A percentile compares a stretch with the other conserved stretches of the same genome.
Conservation (phyloP, 2,797 vertebrate genomes). For the Pangasius djambal region DNA sequence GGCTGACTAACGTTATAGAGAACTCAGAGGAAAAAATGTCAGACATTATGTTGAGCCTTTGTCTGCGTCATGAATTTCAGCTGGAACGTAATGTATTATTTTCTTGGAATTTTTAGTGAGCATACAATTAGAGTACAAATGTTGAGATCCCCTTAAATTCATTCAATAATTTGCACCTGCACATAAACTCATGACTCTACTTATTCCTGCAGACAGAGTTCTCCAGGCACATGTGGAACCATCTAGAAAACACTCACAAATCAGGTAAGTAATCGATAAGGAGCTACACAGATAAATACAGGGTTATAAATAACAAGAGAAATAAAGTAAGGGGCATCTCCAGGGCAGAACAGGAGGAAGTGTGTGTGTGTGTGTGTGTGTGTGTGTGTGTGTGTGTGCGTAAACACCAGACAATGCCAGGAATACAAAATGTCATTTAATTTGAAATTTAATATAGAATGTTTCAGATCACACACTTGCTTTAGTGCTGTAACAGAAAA, state of each 20-base stretch:
- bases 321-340: neutral
- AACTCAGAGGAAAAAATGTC: neutral
- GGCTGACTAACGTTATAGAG: neutral
- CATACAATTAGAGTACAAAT: neutral
- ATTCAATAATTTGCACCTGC: neutral
- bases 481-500: neutral
- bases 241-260: neutral
- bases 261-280: neutral
- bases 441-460: neutral
- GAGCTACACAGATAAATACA: neutral
- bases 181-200: neutral
- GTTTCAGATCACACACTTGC: neutral
- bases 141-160: neutral
- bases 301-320: neutral
- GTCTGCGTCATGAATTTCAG: conserved; percentile 14
- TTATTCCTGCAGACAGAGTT: neutral
- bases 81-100: neutral
- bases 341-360: neutral
- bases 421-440: neutral
- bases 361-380: neutral
- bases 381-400: neutral
- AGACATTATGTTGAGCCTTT: neutral
- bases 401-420: neutral
- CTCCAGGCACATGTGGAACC: neutral
- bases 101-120: neutral